Evolutionary conservation across 1,140 invertebrate species (phyloP), one percentile per base, ranked within the genome.

Genomic region (Drosophila watanabei): DNA sequence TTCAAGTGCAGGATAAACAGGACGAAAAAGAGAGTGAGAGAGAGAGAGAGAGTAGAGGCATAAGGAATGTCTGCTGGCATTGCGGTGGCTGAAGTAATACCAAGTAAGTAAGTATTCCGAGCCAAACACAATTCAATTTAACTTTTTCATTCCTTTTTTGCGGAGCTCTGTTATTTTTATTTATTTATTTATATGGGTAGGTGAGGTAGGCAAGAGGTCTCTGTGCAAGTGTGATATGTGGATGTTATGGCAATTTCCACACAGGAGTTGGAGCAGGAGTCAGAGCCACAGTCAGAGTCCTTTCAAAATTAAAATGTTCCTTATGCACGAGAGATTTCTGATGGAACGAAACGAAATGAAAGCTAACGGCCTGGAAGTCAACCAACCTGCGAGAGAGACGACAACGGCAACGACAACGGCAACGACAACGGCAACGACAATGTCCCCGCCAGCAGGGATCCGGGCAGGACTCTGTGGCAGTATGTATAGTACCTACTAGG

Each of bases 231-330:
- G 66, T 66, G 77, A 87, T 87, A 80, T 76, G 81, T 79, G 72
- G 51, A 87, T 86, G 79, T 84, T 79, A 84, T 77, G 78, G 77
- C 84, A 81, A 88, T 88, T 88, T 84, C 73, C 78, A 82, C 77
- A 62, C 77, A 62, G 81, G 68, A 85, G 82, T 69, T 11, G 49
- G 3, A 18, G 16, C 5, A 30, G 37, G 16, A 41, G 56, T 24
- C 72, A 68, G 30, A 61, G 59, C 14, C 28, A 24, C 18, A 57
- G 33, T 43, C 37, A 16, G 41, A 65, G 54, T 65, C 54, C 83
- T 79, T 87, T 82, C 84, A 79, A 78, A 89, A 88, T 88, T 89
- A 84, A 88, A 87, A 87, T 87, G 84, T 88, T 88, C 81, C 84
- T 80, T 83, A 83, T 87, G 84, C 84, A 87, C 84, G 84, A 87